Base-by-base conservation (phyloP, 1,140 invertebrate genomes). In the Ceratitis capitata region DNA sequence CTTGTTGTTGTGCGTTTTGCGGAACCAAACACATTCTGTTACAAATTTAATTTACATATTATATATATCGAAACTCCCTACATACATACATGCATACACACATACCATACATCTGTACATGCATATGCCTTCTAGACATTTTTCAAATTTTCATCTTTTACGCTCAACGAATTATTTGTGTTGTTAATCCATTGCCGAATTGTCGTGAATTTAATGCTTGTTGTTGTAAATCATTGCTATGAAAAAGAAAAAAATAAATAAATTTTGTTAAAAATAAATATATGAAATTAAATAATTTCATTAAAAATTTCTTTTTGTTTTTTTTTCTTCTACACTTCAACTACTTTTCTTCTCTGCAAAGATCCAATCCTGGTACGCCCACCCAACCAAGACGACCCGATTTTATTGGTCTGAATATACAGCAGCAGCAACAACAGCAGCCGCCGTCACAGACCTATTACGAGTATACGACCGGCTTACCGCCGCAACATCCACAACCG, bases 281-380 rank as follows among this genome's bases (percentile, higher is more conserved):
- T 32, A 45, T 0, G 7, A 74, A 74, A n/a, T n/a, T 39, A 23
- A 6, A 32, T 14, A 78, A 78, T n/a, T 14, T 39, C 39, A 42
- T 78, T 45, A 39, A 42, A 53, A 69, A 19, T 19, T 39, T 69
- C 32, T 83, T 83, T 51, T 16, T 32, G 5, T 4, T 82, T 19
- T 39, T 69, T 19, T 83, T 83, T 51, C 29, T 32, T 19, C 4
- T 82, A 5, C 42, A 49, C 23, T 82, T 49, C 35, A 23, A 82
- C 23, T 85, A 19, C 61, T 16, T 69, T 19, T 35, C n/a, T 29
- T 84, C 39, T 29, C 19, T 23, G 23, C 47, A 39, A 94, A 97
- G 96, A 94, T 97, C 96, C 83, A 97, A 97, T 92, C 97, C 96
- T 85, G 96, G 96, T 89, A 97, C 96, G 86, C 97, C 97, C 87